These are phyloP conservation scores for Microcaecilia unicolor DNA, from an alignment of 2,797 vertebrate genomes.

Conservation along the genomic window DNA sequence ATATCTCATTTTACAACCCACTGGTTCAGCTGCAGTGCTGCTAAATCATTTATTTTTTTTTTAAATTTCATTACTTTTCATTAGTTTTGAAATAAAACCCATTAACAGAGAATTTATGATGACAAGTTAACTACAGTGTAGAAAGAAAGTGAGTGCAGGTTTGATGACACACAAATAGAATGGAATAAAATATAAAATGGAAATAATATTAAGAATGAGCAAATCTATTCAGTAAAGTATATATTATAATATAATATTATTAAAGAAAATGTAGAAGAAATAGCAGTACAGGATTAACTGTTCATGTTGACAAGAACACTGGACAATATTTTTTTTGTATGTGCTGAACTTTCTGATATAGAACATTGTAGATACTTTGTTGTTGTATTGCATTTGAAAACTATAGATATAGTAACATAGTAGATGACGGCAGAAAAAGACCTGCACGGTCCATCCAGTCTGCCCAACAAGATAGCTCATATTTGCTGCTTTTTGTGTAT, in stretches of 20 bases:
- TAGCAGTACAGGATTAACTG: too few relatives aligned
- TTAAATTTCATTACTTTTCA: slow-evolving; percentile 45
- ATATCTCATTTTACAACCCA: slow-evolving; percentile 40
- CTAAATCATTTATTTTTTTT: slow-evolving; percentile 37
- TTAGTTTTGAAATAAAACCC: slow-evolving; percentile 42
- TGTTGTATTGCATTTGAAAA: too few relatives aligned
- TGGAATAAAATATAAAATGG: slow-evolving; percentile 44
- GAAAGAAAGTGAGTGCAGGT: slow-evolving; percentile 11
- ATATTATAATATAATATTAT: slow-evolving; percentile 23
- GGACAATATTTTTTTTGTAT: too few relatives aligned
- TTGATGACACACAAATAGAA: slow-evolving; percentile 42
- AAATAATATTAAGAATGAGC: slow-evolving; percentile 36
- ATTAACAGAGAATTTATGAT: slow-evolving; percentile 40
- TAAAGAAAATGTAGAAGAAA: slow-evolving; percentile 14
- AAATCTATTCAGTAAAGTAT: slow-evolving; percentile 25
- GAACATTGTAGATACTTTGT: too few relatives aligned
- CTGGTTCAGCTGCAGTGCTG: slow-evolving; percentile 30
- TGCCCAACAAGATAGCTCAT: too few relatives aligned
- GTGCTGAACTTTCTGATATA: too few relatives aligned
- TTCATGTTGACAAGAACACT: too few relatives aligned
- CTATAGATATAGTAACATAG: too few relatives aligned
- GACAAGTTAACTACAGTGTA: slow-evolving; percentile 34
- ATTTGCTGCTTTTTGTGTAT: too few relatives aligned
- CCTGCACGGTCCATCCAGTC: too few relatives aligned
- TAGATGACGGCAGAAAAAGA: too few relatives aligned